These are phyloP conservation scores for Molothrus aeneus DNA, from an alignment of 2,797 vertebrate genomes.

Conservation along the genomic window DNA sequence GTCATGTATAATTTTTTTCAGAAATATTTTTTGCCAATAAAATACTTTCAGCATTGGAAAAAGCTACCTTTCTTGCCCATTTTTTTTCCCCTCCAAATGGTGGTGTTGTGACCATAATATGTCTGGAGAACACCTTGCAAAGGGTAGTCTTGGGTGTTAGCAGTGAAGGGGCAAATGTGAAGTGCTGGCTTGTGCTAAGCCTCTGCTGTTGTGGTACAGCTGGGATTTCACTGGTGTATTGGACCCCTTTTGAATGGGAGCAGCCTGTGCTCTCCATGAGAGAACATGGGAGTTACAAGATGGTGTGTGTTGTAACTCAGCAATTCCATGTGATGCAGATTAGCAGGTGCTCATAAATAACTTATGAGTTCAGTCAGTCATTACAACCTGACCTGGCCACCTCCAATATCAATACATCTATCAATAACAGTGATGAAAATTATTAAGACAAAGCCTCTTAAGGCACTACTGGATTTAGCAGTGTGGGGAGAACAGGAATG, in stretches of 20 bases:
- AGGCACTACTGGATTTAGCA: constrained; percentile 4
- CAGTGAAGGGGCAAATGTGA: not conserved
- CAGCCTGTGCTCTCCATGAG: not conserved
- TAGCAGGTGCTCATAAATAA: constrained; percentile 28
- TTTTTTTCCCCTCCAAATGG: not conserved
- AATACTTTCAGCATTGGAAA: not conserved
- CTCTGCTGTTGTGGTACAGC: not conserved
- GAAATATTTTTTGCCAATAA: not conserved
- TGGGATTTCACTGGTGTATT: not conserved
- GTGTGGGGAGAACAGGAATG: not conserved
- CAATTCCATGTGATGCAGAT: not conserved
- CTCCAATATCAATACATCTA: constrained; percentile 29
- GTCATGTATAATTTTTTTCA: not conserved
- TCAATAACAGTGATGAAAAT: constrained; percentile 33
- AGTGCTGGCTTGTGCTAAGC: not conserved
- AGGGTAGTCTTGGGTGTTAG: not conserved
- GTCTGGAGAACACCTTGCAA: not conserved
- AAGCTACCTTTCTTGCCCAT: not conserved
- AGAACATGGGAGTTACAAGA: not conserved
- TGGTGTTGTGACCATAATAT: not conserved
- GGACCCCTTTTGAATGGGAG: not conserved
- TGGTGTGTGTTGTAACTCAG: not conserved
- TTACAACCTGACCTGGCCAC: constrained; percentile 3
- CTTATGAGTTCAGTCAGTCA: not conserved
- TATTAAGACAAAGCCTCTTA: constrained; percentile 15